Percentiles rank a stretch among this genome's conserved stretches.
Evolutionary conservation across 1,140 invertebrate genomes (phyloP).

Genomic region (Brachionus rubens): DNA sequence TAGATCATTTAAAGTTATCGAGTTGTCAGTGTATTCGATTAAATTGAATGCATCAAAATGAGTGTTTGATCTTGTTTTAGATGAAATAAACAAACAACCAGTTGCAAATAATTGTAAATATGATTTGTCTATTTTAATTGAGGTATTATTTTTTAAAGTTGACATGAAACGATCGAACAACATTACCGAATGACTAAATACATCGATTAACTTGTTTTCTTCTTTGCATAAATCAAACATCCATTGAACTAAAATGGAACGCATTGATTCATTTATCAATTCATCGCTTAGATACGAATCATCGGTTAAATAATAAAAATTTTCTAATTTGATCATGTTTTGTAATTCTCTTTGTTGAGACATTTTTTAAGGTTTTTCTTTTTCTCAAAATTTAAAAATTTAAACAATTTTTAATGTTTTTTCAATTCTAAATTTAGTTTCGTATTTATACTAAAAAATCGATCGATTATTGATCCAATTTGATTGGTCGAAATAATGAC

Average conservation of each 20-base stretch:
- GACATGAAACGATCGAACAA: slow-evolving; percentile 12
- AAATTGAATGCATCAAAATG: neutral
- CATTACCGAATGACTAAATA: neutral
- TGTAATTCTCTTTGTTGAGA: neutral
- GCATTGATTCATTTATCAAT: slow-evolving; percentile 11
- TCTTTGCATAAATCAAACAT: slow-evolving; percentile 20
- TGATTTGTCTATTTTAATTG: neutral
- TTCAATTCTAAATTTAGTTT: too few species aligned
- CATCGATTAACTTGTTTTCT: slow-evolving; percentile 14
- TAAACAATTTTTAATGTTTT: too few species aligned
- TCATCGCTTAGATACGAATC: neutral
- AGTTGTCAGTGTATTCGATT: slow-evolving; percentile 37
- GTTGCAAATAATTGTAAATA: slow-evolving; percentile 33
- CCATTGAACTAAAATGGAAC: neutral
- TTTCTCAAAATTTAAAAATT: too few species aligned
- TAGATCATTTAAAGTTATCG: neutral
- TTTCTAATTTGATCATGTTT: slow-evolving; percentile 3
- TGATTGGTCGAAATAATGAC: too few species aligned
- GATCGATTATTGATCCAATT: too few species aligned
- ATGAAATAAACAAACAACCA: neutral
- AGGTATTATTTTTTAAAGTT: neutral
- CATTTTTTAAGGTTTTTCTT: too few species aligned
- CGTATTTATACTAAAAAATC: too few species aligned
- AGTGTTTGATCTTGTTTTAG: neutral
- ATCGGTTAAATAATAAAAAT: neutral